A percentile compares a stretch with the other conserved stretches of the same genome.
Evolutionary conservation across 2,113 vertebrate species (phyloP).

Genomic region (Stomatorhinus ivindoensis): DNA sequence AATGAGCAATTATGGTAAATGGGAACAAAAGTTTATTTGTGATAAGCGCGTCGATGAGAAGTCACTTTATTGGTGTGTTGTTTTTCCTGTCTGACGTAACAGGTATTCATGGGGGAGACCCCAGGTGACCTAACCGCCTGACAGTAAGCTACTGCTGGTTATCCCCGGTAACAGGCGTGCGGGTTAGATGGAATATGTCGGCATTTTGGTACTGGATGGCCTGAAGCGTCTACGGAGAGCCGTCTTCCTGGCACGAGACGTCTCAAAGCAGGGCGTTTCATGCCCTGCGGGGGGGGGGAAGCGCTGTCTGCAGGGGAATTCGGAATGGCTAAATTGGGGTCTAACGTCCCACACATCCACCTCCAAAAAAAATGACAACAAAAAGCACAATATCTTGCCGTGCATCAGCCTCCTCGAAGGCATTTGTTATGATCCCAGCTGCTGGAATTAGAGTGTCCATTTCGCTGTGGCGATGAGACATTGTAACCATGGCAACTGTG

Average conservation of each 20-base stretch:
- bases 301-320: background rate
- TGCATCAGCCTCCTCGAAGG: background rate
- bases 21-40: background rate
- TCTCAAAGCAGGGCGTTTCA: background rate
- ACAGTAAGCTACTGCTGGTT: background rate
- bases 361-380: background rate
- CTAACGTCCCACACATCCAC: background rate
- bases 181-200: background rate
- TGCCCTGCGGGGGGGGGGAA: background rate
- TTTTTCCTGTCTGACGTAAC: background rate
- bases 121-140: background rate
- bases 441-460: slow-evolving; percentile 11
- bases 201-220: background rate
- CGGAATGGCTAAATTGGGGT: background rate
- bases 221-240: background rate
- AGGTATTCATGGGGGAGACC: background rate
- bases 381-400: background rate
- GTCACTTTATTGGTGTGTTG: background rate
- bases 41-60: background rate
- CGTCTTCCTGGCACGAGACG: background rate
- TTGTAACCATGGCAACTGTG: slow-evolving; percentile 22
- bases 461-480: background rate
- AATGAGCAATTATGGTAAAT: background rate
- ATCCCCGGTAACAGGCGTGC: background rate
- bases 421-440: background rate